Conservation (phyloP, 2,113 vertebrate species). For the Heterocephalus glaber region DNA sequence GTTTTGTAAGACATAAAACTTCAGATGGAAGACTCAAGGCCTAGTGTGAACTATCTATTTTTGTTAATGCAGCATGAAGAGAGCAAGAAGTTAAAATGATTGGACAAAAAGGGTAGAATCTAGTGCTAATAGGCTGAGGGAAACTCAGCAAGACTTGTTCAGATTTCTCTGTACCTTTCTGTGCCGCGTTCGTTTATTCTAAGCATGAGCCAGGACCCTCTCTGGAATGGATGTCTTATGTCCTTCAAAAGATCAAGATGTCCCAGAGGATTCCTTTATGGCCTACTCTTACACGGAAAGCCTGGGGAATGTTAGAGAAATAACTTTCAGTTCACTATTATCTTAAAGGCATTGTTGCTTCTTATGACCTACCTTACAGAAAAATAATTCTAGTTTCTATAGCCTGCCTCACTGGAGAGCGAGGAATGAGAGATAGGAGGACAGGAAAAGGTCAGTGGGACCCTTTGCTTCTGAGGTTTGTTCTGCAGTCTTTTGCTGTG, state of each 20-base stretch:
- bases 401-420: too few relatives aligned
- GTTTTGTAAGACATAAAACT: neutral
- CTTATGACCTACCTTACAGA: neutral
- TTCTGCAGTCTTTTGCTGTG: neutral
- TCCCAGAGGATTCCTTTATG: neutral
- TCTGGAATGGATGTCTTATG: neutral
- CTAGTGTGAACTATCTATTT: neutral
- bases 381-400: neutral
- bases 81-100: neutral
- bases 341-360: neutral
- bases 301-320: neutral
- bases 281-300: neutral
- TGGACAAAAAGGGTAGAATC: neutral
- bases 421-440: neutral
- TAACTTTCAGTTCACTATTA: neutral
- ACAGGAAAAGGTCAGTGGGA: neutral
- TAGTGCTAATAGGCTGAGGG: neutral
- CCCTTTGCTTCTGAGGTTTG: neutral
- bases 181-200: neutral
- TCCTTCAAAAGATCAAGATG: neutral
- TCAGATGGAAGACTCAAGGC: neutral
- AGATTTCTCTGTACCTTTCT: neutral
- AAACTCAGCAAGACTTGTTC: neutral
- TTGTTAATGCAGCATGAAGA: neutral
- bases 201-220: neutral